Evolutionary conservation across 2,113 vertebrate species (phyloP), one percentile per base, ranked within the genome.

Genomic region (Sinosuthora webbiana): DNA sequence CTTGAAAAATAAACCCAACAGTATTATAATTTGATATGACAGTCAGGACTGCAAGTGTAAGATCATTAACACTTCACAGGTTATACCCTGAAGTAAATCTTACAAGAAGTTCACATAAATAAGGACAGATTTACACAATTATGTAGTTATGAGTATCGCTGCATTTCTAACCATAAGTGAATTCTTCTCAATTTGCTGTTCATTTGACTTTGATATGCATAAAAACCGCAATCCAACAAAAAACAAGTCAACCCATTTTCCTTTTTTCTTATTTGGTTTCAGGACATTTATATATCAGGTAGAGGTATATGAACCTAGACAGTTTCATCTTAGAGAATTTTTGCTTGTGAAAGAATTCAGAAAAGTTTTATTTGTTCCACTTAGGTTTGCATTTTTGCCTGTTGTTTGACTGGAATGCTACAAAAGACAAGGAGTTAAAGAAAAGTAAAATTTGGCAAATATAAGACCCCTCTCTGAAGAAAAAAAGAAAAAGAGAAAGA

Each of bases 31-130:
- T 96, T 96, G 97, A 96, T 95, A 91, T 96, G 96, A 97, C 96
- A 97, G 95, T 95, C 94, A 97, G 67, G 91, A 87, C 92, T 96
- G 95, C 74, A 95, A 93, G 85, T 96, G 93, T 91, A 97, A 95
- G 95, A 94, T 97, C 97, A 97, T 97, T 97, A 97, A 97, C 96
- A 97, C 95, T 97, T 97, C 96, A 97, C 89, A 97, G 95, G 95
- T 96, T 97, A 97, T 97, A 97, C 96, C 97, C 97, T 90, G 94
- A 97, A 97, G 97, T 95, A 96, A 97, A 94, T 97, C 95, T 97
- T 96, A 96, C 70, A 93, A 95, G 90, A 97, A 97, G 95, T 97
- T 97, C 97, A 97, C 95, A 97, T 97, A 97, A 97, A 97, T 97
- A 97, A 93, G 96, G 95, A 95, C 79, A 97, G 96, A 96, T 97